Base-by-base conservation (phyloP, 2,113 vertebrate genomes). In the Glaucomys volans region DNA sequence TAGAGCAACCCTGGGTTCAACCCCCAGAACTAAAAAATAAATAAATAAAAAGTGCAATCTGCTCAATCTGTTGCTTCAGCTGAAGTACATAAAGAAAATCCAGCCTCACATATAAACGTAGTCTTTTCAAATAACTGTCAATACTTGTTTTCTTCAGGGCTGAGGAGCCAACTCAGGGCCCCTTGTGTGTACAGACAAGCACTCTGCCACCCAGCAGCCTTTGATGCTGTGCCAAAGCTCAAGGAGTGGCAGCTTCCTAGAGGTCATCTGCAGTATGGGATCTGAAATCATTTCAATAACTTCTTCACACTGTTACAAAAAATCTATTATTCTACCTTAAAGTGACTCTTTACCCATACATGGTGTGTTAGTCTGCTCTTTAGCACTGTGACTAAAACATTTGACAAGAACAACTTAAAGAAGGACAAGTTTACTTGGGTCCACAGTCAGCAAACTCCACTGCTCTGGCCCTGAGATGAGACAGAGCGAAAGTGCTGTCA, bases 141-240 rank as follows among this genome's bases (percentile, higher is more conserved):
- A 0, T 77, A 18, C 32, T 44, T 72, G 52, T 62, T 62, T 18
- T 62, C 28, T 62, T 10, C 59, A 62, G 24, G 24, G 24, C 24
- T 62, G 24, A 62, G 9, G 59, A 62, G 9, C 24, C 26, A 62
- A 62, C 59, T 62, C 59, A 28, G 24, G 59, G 59, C 59, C 54
- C 54, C 54, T 62, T 62, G 59, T 8, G 4, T 8, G 4, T 62
- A 6, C 24, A 62, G 22, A 28, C 24, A 62, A 62, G 59, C 59
- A 62, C 59, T 26, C 59, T 26, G 59, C 59, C 59, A 62, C 20
- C 24, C 59, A 62, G 28, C 10, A 62, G 24, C 10, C 24, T 57
- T 54, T 90, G 50, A 95, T 40, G 77, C 17, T 52, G 69, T 20
- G 24, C 32, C 57, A 87, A 88, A 75, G 81, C 74, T 85, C 79